A percentile compares a stretch with the other conserved stretches of the same genome.
These are phyloP conservation scores for Osmerus eperlanus DNA, from an alignment of 2,113 vertebrate species.

Conservation along the genomic window DNA sequence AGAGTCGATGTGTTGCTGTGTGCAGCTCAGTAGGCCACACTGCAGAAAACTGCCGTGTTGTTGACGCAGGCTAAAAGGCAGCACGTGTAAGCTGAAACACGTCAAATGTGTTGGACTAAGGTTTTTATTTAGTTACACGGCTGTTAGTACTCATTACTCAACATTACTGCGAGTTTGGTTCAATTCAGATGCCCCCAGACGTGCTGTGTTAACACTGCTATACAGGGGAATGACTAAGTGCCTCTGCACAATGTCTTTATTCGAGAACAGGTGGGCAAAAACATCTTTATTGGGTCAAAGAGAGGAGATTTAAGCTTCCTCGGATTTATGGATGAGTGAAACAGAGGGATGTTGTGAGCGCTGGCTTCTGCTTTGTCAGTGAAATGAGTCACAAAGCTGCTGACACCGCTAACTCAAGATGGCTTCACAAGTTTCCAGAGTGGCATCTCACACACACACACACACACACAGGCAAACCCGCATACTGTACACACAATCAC, in stretches of 20 bases:
- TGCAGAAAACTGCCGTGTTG: neutral
- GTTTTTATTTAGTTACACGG: neutral
- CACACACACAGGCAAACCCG: neutral
- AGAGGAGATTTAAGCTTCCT: slow-evolving; percentile 1
- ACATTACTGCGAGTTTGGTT: neutral
- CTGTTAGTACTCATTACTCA: neutral
- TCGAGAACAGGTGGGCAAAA: neutral
- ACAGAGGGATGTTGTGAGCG: slow-evolving; percentile 8
- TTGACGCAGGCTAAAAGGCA: neutral
- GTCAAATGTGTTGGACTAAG: neutral
- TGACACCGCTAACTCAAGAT: slow-evolving; percentile 21
- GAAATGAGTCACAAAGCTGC: slow-evolving; percentile 26
- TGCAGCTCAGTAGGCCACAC: neutral
- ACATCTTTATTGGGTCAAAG: slow-evolving; percentile 10
- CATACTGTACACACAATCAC: neutral
- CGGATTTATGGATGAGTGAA: neutral
- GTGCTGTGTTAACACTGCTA: too few relatives aligned
- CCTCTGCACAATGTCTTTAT: neutral
- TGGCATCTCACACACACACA: neutral
- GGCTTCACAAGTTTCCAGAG: slow-evolving; percentile 13
- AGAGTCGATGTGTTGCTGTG: neutral
- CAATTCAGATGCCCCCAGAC: neutral
- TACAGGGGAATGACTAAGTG: neutral
- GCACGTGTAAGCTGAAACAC: neutral
- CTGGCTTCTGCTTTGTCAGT: slow-evolving; percentile 31